Conservation (phyloP, 2,113 vertebrate genomes). For the Chiloscyllium plagiosum region DNA sequence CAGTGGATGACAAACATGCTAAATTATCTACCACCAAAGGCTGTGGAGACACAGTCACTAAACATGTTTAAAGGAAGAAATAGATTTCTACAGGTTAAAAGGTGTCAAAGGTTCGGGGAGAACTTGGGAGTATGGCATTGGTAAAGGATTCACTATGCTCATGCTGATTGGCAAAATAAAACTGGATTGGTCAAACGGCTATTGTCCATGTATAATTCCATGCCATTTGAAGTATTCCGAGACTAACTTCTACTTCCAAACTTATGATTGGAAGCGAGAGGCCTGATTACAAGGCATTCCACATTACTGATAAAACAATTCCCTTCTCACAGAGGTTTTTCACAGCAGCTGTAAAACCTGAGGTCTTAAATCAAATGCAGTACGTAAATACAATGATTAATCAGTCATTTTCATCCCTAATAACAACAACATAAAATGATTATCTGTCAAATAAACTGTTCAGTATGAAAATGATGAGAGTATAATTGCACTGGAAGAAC, state of each 20-base stretch:
- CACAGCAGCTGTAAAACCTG: not conserved
- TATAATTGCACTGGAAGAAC: not conserved
- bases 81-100: too few species aligned
- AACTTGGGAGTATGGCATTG: too few species aligned
- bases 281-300: not conserved
- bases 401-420: not conserved
- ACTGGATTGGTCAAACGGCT: too few species aligned
- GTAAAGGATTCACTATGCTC: too few species aligned
- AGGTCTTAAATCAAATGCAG: not conserved
- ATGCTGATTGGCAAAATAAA: too few species aligned
- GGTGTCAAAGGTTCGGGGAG: too few species aligned
- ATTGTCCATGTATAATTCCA: not conserved
- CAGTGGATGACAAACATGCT: too few species aligned
- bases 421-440: too few species aligned
- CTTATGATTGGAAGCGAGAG: not conserved
- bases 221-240: not conserved
- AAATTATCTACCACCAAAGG: too few species aligned
- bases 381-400: not conserved
- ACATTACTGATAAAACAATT: constrained; percentile 1
- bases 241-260: not conserved
- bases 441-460: not conserved
- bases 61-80: too few species aligned
- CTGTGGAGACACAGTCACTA: too few species aligned
- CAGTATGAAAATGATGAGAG: not conserved
- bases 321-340: not conserved